Evolutionary conservation across 2,888 invertebrate species (phyloP).

Genomic region (Athalia rosae): DNA sequence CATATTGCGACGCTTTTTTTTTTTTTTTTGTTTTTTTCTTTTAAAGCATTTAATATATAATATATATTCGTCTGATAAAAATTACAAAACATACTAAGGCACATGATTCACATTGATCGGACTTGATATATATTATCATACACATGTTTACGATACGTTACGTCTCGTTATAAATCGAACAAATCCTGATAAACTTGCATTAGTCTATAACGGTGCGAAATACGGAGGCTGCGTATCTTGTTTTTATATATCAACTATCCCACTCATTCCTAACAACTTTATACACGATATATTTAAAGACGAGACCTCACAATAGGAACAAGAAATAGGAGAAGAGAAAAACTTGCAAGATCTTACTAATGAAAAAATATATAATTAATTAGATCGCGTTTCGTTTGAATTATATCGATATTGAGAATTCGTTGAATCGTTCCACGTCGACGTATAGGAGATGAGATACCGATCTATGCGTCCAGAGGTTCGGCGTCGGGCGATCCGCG

Average conservation of each 20-base stretch:
- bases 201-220: conserved; percentile 38
- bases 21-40: not conserved
- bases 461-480: conserved; percentile 80
- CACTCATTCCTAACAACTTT: conserved; percentile 42
- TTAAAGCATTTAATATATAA: conserved; percentile 9
- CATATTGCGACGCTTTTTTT: conserved; percentile 21
- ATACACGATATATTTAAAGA: conserved; percentile 24
- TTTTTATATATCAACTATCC: conserved; percentile 33
- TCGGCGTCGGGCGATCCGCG: conserved; percentile 90
- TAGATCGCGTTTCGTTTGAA: conserved; percentile 42
- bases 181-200: conserved; percentile 37
- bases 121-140: conserved; percentile 20
- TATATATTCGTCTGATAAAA: conserved; percentile 16
- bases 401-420: conserved; percentile 23
- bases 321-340: conserved; percentile 15
- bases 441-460: conserved; percentile 25
- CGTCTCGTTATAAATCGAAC: conserved; percentile 24
- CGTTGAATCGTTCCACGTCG: conserved; percentile 36
- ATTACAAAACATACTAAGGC: conserved; percentile 46
- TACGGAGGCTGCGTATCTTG: conserved; percentile 45
- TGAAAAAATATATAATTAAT: conserved; percentile 18
- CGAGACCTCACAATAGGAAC: conserved; percentile 35
- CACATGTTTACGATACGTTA: not conserved
- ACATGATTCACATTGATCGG: conserved; percentile 41
- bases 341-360: conserved; percentile 15